Evolutionary conservation across 2,113 vertebrate genomes (phyloP).

Genomic region (Xiphophorus couchianus): DNA sequence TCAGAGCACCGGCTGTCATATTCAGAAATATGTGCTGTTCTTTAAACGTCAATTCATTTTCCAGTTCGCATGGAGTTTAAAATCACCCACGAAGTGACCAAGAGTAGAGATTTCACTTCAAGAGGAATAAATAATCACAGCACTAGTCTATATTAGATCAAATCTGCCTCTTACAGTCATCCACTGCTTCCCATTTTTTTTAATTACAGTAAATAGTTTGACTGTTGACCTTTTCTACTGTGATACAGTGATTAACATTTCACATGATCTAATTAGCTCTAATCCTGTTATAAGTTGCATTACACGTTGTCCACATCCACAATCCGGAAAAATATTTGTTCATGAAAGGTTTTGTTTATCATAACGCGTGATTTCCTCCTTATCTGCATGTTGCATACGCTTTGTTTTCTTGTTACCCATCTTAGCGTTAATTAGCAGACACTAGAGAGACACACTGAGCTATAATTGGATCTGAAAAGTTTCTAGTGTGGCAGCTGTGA

Average conservation of each 20-base stretch:
- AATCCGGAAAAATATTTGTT: not conserved
- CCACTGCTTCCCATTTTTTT: not conserved
- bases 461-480: constrained; percentile 44
- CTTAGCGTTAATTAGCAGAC: not conserved
- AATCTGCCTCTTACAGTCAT: no score
- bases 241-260: not conserved
- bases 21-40: not conserved
- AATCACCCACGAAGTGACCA: no score
- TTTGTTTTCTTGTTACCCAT: not conserved
- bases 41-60: not conserved
- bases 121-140: no score
- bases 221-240: not conserved
- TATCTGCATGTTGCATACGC: not conserved
- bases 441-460: constrained; percentile 1
- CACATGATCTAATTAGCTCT: no score
- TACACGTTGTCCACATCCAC: no score
- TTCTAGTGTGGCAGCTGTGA: constrained; percentile 60
- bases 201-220: not conserved
- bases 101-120: no score
- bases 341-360: not conserved
- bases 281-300: no score
- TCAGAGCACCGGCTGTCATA: constrained; percentile 4
- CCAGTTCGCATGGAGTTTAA: no score
- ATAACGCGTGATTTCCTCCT: not conserved
- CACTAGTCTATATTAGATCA: no score